These are phyloP conservation scores for Leptopterna dolabrata DNA, from an alignment of 2,888 invertebrate genomes.

Conservation along the genomic window DNA sequence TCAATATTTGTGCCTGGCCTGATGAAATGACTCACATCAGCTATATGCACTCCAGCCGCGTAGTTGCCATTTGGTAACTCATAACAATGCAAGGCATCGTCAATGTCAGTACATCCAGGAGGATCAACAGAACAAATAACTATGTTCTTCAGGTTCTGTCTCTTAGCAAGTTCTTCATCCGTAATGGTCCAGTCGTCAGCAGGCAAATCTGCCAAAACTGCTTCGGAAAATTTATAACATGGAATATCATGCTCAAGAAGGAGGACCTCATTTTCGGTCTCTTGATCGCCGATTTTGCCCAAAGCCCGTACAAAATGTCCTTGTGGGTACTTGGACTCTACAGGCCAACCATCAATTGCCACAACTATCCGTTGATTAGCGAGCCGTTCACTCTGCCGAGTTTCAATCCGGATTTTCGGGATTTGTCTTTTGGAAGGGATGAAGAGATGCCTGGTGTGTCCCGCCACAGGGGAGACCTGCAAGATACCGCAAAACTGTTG, in stretches of 20 bases:
- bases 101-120: slow-evolving; percentile 98
- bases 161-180: slow-evolving; percentile 76
- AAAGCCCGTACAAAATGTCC: slow-evolving; percentile 96
- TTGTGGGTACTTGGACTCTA: slow-evolving; percentile 89
- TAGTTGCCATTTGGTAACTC: slow-evolving; percentile 77
- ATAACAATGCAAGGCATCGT: slow-evolving; percentile 95
- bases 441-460: slow-evolving; percentile 82
- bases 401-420: slow-evolving; percentile 95
- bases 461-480: slow-evolving; percentile 79
- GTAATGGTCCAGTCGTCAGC: slow-evolving; percentile 90
- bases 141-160: slow-evolving; percentile 86
- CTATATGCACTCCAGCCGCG: slow-evolving; percentile 95
- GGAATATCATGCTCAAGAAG: slow-evolving; percentile 97
- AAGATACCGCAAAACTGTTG: slow-evolving; percentile 97
- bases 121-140: slow-evolving; percentile 97
- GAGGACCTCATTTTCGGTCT: slow-evolving; percentile 96
- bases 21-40: slow-evolving; percentile 98
- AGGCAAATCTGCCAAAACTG: slow-evolving; percentile 92
- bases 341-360: slow-evolving; percentile 96
- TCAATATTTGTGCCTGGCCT: slow-evolving; percentile 92
- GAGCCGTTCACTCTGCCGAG: slow-evolving; percentile 86
- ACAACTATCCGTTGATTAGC: slow-evolving; percentile 91
- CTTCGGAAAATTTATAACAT: slow-evolving; percentile 93
- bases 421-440: slow-evolving; percentile 94
- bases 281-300: slow-evolving; percentile 92